These are phyloP conservation scores for Hanleya hanleyi DNA, from an alignment of 2,888 invertebrate genomes.

Conservation along the genomic window DNA sequence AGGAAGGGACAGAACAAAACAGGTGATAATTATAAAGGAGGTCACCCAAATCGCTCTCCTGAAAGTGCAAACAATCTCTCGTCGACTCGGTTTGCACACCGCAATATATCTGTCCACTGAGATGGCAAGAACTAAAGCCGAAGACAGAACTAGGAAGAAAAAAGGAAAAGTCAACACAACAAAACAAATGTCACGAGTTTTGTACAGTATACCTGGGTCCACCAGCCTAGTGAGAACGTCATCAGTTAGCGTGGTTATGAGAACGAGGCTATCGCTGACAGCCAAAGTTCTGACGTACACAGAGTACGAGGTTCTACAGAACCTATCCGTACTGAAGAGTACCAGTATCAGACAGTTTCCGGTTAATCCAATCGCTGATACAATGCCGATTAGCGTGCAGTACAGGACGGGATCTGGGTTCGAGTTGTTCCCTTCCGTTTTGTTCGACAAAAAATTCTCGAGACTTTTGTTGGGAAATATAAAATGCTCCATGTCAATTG, in stretches of 20 bases:
- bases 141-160: not conserved
- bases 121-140: not conserved
- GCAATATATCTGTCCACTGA: not conserved
- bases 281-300: not conserved
- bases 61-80: not conserved
- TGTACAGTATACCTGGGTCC: not conserved
- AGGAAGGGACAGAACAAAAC: not conserved
- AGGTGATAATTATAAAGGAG: not conserved
- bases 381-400: not conserved
- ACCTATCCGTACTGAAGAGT: not conserved
- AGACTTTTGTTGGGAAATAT: no score
- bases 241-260: not conserved
- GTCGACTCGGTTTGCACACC: not conserved
- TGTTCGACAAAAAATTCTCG: no score
- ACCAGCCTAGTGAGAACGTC: not conserved
- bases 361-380: not conserved
- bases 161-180: not conserved
- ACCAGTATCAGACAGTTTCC: not conserved
- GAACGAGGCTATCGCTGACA: not conserved
- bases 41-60: not conserved
- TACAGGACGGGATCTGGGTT: not conserved
- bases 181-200: not conserved
- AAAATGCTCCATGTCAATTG: no score
- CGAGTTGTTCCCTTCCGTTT: no score
- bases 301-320: not conserved